These are phyloP conservation scores for Aphrophora alni DNA, from an alignment of 2,888 invertebrate genomes.

Conservation along the genomic window DNA sequence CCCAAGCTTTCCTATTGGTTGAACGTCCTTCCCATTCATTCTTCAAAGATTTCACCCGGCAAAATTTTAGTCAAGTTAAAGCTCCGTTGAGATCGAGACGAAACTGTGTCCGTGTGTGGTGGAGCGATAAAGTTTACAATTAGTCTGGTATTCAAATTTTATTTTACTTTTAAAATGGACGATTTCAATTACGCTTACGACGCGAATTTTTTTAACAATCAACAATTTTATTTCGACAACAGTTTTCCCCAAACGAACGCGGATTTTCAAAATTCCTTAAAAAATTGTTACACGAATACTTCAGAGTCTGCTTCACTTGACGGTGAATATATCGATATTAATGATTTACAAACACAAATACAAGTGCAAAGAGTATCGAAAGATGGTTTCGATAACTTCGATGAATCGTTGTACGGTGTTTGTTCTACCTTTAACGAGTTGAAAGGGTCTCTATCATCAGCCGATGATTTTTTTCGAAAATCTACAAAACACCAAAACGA, in stretches of 20 bases:
- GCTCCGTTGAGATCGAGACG: neutral
- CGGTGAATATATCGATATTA: neutral
- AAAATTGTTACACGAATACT: neutral
- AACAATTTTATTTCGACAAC: neutral
- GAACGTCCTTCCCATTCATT: neutral
- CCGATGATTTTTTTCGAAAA: neutral
- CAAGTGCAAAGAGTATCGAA: neutral
- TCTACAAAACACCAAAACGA: neutral
- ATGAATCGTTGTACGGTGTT: too few relatives aligned
- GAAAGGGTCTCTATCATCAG: too few relatives aligned
- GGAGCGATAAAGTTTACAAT: too few relatives aligned
- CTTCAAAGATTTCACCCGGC: neutral
- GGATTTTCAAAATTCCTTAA: neutral
- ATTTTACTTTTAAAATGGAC: neutral
- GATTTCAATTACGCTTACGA: neutral
- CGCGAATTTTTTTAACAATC: neutral
- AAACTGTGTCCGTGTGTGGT: too few relatives aligned
- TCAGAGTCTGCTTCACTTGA: neutral
- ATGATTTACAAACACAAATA: neutral
- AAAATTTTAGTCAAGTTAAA: neutral
- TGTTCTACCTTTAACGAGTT: too few relatives aligned
- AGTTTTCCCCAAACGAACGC: neutral
- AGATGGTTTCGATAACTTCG: too few relatives aligned
- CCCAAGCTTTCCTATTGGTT: neutral
- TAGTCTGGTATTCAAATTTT: neutral